Evolutionary conservation across 1,140 invertebrate genomes (phyloP).

Genomic region (Drosophila novamexicana): DNA sequence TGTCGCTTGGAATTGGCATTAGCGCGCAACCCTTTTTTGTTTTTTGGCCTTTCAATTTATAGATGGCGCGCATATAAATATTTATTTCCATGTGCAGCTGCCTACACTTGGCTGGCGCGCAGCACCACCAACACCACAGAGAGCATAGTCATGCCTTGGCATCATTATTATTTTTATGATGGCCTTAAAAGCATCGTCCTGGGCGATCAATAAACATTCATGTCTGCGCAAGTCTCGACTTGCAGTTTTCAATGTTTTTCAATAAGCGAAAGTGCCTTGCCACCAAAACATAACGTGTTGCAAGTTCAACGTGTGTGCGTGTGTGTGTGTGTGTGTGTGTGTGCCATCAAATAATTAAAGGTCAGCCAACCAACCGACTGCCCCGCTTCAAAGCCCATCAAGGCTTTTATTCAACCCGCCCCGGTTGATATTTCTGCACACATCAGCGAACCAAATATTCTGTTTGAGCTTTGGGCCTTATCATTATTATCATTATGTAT

Average conservation of each 20-base stretch:
- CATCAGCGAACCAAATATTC: constrained; percentile 28
- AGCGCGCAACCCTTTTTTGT: constrained; percentile 57
- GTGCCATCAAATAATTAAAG: constrained; percentile 69
- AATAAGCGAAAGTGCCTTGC: constrained; percentile 81
- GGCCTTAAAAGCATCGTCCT: constrained; percentile 74
- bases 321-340: constrained; percentile 23
- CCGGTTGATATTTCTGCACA: constrained; percentile 56
- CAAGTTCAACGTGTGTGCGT: constrained; percentile 21
- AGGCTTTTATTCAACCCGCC: background rate
- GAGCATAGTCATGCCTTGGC: constrained; percentile 66
- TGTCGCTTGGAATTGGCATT: constrained; percentile 58
- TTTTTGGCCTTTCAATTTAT: constrained; percentile 73
- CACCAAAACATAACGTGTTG: constrained; percentile 14
- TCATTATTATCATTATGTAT: constrained; percentile 6
- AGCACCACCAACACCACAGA: background rate
- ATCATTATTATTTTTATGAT: constrained; percentile 82
- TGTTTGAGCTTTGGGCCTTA: constrained; percentile 5
- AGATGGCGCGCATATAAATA: constrained; percentile 81
- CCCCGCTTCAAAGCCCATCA: constrained; percentile 20
- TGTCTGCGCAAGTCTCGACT: constrained; percentile 39
- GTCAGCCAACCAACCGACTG: constrained; percentile 45
- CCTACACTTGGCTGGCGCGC: constrained; percentile 15
- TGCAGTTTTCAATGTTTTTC: constrained; percentile 63
- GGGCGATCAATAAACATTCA: constrained; percentile 77
- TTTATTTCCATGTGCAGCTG: constrained; percentile 76